Evolutionary conservation across 2,888 invertebrate species (phyloP).

Genomic region (Epirrita christyi): DNA sequence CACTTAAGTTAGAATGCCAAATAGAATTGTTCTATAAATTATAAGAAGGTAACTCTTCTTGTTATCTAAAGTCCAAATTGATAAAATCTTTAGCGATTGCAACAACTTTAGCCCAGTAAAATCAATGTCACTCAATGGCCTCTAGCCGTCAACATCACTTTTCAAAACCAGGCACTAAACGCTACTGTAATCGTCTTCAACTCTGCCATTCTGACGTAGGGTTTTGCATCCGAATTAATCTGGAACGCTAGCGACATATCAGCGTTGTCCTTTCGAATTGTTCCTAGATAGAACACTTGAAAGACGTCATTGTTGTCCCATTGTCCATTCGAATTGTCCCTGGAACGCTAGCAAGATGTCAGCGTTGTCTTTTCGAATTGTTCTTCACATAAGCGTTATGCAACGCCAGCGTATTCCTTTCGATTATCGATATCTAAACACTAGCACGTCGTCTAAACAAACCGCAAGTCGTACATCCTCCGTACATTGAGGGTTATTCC

Average conservation of each 20-base stretch:
- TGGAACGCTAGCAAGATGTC: not conserved
- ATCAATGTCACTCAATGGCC: conserved; percentile 18
- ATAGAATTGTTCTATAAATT: too few species aligned
- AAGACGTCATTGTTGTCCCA: not conserved
- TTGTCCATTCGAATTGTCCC: not conserved
- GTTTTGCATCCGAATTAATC: not conserved
- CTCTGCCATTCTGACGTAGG: conserved; percentile 9
- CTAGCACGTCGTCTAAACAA: conserved; percentile 11
- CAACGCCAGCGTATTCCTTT: too few species aligned
- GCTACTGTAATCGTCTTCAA: conserved; percentile 12
- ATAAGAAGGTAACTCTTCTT: too few species aligned
- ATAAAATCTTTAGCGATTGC: conserved; percentile 8
- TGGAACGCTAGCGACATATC: not conserved
- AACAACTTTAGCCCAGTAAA: conserved; percentile 17
- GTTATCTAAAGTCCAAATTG: not conserved
- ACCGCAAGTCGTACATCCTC: conserved; percentile 11
- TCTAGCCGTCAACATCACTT: conserved; percentile 28
- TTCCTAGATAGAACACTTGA: not conserved
- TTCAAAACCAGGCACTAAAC: conserved; percentile 28
- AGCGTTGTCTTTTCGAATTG: too few species aligned
- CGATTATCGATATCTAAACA: conserved; percentile 8
- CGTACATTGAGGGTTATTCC: conserved; percentile 45
- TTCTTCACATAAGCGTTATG: too few species aligned
- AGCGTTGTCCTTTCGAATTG: not conserved
- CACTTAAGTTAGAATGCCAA: too few species aligned